A percentile compares a stretch with the other conserved stretches of the same genome.
These are phyloP conservation scores for Eulemur rufifrons DNA, from an alignment of 2,113 vertebrate genomes.

Conservation along the genomic window DNA sequence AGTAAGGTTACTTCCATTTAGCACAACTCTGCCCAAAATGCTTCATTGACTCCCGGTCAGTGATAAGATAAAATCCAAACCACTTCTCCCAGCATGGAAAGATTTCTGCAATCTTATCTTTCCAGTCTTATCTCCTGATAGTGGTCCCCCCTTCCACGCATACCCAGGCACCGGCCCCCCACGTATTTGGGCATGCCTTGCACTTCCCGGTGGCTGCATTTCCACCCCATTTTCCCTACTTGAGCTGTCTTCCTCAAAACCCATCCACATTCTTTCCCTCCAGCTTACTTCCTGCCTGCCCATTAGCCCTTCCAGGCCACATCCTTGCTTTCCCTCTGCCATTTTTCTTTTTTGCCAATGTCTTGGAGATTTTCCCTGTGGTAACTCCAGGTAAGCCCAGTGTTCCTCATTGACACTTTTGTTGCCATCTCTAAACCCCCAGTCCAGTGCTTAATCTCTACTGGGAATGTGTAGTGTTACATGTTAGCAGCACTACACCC, in stretches of 20 bases:
- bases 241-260: not conserved
- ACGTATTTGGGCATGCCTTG: fast-evolving
- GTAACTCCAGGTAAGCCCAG: not conserved
- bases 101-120: not conserved
- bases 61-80: not conserved
- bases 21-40: not conserved
- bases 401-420: not conserved
- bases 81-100: not conserved
- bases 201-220: not conserved
- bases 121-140: not conserved
- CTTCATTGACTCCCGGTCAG: not conserved
- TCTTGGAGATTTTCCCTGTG: not conserved
- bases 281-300: not conserved
- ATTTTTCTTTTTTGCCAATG: not conserved
- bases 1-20: not conserved
- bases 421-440: not conserved
- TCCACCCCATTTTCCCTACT: too few species aligned
- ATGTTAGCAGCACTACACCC: too few species aligned
- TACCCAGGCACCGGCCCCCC: too few species aligned
- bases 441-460: not conserved
- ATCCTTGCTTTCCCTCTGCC: not conserved
- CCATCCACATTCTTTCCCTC: not conserved
- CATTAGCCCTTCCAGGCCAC: not conserved
- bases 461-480: not conserved
- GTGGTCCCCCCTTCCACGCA: not conserved